These are phyloP conservation scores for Molossus molossus DNA, from an alignment of 2,797 vertebrate species.

Conservation along the genomic window DNA sequence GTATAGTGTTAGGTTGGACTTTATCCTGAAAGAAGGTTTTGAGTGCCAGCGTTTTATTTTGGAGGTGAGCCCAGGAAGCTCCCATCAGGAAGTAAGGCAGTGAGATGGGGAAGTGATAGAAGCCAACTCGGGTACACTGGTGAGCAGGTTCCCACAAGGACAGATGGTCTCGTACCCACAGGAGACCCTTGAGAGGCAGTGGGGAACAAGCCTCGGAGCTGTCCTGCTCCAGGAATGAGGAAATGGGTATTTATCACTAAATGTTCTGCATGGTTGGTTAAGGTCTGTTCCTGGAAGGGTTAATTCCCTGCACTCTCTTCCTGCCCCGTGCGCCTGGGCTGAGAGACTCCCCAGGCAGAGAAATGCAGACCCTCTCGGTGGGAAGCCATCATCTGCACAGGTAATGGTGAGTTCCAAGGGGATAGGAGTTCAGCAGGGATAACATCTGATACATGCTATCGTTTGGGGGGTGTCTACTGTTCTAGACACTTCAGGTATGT, in stretches of 20 bases:
- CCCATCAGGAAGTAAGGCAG: neutral
- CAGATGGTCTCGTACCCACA: neutral
- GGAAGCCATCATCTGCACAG: neutral
- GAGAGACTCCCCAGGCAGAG: neutral
- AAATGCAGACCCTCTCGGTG: neutral
- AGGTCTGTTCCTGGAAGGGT: neutral
- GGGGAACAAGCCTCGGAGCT: neutral
- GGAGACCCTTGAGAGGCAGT: neutral
- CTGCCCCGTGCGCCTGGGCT: neutral
- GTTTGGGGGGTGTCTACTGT: neutral
- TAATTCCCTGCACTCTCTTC: neutral
- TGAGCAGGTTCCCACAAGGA: neutral
- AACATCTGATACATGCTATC: neutral
- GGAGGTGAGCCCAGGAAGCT: slow-evolving; percentile 49
- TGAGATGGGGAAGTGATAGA: neutral
- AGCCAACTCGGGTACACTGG: neutral
- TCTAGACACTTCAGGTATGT: neutral
- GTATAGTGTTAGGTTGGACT: neutral
- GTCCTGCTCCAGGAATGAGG: neutral
- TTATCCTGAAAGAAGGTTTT: slow-evolving; percentile 10
- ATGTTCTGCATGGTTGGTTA: neutral
- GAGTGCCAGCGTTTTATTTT: neutral
- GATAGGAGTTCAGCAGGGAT: neutral
- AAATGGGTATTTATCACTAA: neutral
- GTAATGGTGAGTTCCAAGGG: neutral